Evolutionary conservation across 2,888 invertebrate species (phyloP).

Genomic region (Ceramica pisi): DNA sequence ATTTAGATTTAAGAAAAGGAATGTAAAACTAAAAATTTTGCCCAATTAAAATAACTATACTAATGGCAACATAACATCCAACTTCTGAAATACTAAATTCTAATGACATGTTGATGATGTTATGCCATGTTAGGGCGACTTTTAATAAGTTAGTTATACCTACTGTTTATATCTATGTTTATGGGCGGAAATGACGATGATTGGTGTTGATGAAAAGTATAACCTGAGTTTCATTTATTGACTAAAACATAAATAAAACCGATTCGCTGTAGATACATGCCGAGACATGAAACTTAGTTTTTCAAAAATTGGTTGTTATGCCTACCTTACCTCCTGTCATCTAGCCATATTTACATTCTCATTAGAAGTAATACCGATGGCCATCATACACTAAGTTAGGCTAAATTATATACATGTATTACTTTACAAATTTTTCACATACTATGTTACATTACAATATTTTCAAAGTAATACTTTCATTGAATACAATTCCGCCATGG

Average conservation of each 20-base stretch:
- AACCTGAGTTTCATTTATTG: conserved; percentile 47
- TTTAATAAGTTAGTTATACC: conserved; percentile 11
- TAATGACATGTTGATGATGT: conserved; percentile 25
- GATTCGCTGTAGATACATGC: conserved; percentile 24
- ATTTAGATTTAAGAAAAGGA: conserved; percentile 64
- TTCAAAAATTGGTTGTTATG: conserved; percentile 52
- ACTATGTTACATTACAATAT: conserved; percentile 71
- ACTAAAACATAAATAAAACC: conserved; percentile 56
- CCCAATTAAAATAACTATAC: conserved; percentile 40
- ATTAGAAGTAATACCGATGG: conserved; percentile 63
- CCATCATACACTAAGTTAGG: conserved; percentile 66
- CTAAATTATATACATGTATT: conserved; percentile 73
- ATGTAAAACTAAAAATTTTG: conserved; percentile 68
- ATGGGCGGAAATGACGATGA: conserved; percentile 38
- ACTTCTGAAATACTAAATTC: conserved; percentile 51
- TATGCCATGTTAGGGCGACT: conserved; percentile 26
- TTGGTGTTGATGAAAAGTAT: conserved; percentile 17
- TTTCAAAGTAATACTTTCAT: conserved; percentile 85
- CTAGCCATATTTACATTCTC: conserved; percentile 72
- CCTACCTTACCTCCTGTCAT: conserved; percentile 44
- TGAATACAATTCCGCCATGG: conserved; percentile 79
- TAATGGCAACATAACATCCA: conserved; percentile 47
- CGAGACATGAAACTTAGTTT: conserved; percentile 22
- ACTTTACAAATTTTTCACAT: conserved; percentile 73
- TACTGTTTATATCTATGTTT: conserved; percentile 37